Evolutionary conservation across 2,797 vertebrate genomes (phyloP).

Genomic region (Melanotaenia maccullochi): DNA sequence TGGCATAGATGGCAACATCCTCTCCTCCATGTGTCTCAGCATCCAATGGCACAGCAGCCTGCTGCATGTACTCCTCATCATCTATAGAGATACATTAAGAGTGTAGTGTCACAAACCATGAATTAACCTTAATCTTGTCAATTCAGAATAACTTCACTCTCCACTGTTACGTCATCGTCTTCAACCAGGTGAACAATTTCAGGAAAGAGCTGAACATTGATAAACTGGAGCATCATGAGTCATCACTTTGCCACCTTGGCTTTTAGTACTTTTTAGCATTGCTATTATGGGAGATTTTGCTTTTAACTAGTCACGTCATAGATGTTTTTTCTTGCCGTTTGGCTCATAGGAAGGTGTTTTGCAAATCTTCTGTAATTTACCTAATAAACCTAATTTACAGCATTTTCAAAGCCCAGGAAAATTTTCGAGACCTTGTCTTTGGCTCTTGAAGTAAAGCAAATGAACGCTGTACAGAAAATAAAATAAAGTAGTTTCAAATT

Average conservation of each 20-base stretch:
- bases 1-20: slow-evolving; percentile 88
- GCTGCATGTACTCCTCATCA: slow-evolving; percentile 87
- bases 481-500: not conserved
- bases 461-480: slow-evolving; percentile 6
- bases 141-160: not conserved
- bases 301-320: not conserved
- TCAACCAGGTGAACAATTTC: not conserved
- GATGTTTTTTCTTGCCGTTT: slow-evolving; percentile 18
- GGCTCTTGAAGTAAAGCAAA: slow-evolving; percentile 16
- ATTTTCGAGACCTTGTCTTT: slow-evolving; percentile 17
- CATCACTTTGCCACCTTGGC: not conserved
- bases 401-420: slow-evolving; percentile 3
- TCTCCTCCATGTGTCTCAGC: slow-evolving; percentile 87
- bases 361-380: slow-evolving; percentile 44
- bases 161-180: not conserved
- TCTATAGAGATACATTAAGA: slow-evolving; percentile 60
- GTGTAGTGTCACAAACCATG: not conserved
- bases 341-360: slow-evolving; percentile 17
- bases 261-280: slow-evolving; percentile 3
- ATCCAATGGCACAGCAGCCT: slow-evolving; percentile 85
- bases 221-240: not conserved
- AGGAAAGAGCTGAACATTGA: not conserved
- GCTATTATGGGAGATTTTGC: slow-evolving; percentile 1
- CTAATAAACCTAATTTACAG: slow-evolving; percentile 41
- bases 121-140: not conserved